Conservation (phyloP, 2,797 vertebrate species). For the Hoplostethus mediterraneus region DNA sequence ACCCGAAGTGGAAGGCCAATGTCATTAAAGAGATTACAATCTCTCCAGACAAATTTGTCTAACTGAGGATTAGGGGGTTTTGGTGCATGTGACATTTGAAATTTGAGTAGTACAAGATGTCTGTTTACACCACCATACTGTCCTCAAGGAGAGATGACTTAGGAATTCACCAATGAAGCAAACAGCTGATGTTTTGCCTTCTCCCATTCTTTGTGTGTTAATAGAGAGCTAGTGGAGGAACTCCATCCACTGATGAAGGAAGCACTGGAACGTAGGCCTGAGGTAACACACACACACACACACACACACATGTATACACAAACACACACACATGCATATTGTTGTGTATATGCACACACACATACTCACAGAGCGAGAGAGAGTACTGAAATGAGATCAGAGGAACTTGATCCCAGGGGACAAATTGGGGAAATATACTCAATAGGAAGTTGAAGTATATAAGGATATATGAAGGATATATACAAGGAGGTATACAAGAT, state of each 20-base stretch:
- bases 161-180: not conserved
- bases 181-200: not conserved
- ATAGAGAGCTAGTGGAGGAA: conserved; percentile 93
- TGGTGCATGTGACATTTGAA: conserved; percentile 30
- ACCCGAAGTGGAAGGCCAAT: conserved; percentile 43
- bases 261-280: conserved; percentile 93
- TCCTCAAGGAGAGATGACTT: not conserved
- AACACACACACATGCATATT: not conserved
- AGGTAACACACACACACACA: conserved; percentile 71
- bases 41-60: conserved; percentile 31
- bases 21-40: conserved; percentile 59
- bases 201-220: conserved; percentile 34
- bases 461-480: not conserved
- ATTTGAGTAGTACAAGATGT: conserved; percentile 27
- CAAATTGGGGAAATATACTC: conserved; percentile 7
- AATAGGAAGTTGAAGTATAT: not conserved
- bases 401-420: conserved; percentile 16
- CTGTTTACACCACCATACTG: conserved; percentile 2
- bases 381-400: not conserved
- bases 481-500: too few relatives aligned
- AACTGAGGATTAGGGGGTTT: conserved; percentile 49
- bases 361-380: not conserved
- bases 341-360: not conserved
- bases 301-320: not conserved
- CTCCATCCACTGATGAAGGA: conserved; percentile 99